Evolutionary conservation across 2,888 invertebrate species (phyloP).

Genomic region (Strigamia maritima): DNA sequence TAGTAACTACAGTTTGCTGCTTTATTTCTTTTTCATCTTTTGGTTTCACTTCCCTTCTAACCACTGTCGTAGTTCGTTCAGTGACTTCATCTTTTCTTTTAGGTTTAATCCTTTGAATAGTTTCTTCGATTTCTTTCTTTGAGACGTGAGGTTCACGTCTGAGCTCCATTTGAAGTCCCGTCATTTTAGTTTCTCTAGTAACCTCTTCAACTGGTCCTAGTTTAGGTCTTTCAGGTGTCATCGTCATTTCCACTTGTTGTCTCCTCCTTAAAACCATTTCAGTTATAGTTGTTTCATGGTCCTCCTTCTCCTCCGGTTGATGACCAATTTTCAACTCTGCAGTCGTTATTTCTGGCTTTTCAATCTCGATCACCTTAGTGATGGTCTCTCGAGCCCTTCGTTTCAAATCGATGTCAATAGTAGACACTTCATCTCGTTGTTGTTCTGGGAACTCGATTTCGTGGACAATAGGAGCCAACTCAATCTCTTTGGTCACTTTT

Average conservation of each 20-base stretch:
- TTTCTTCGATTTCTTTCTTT: neutral
- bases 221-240: constrained; percentile 36
- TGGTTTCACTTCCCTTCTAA: neutral
- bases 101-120: neutral
- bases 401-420: neutral
- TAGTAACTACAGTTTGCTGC: neutral
- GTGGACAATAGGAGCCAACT: neutral
- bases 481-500: constrained; percentile 3
- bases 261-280: constrained; percentile 6
- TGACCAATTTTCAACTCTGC: neutral
- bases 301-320: constrained; percentile 34
- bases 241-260: constrained; percentile 9
- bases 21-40: neutral
- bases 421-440: constrained; percentile 41
- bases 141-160: neutral
- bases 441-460: constrained; percentile 18
- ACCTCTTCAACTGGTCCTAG: constrained; percentile 10
- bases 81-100: constrained; percentile 3
- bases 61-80: neutral
- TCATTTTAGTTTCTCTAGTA: constrained; percentile 14
- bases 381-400: constrained; percentile 18
- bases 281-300: neutral
- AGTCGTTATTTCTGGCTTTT: constrained; percentile 17
- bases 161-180: constrained; percentile 15
- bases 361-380: neutral